A percentile compares a stretch with the other conserved stretches of the same genome.
Evolutionary conservation across 2,797 vertebrate species (phyloP).

Genomic region (Cynodonichthys magdalenae): DNA sequence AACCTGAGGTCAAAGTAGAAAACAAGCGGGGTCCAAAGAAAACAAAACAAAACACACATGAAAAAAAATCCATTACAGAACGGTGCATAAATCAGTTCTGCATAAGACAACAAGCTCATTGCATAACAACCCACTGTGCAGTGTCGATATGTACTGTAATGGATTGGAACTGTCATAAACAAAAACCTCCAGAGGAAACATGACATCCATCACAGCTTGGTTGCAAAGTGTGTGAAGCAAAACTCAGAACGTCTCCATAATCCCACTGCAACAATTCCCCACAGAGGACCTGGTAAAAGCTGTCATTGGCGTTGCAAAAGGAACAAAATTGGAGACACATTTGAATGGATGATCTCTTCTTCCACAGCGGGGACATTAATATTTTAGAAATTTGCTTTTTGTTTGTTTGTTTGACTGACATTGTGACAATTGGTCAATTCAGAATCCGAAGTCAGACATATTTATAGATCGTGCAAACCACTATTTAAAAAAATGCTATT

Average conservation of each 20-base stretch:
- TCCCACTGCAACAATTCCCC: conserved; percentile 28
- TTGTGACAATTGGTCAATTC: not conserved
- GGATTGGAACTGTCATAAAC: conserved; percentile 69
- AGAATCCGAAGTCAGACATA: too few relatives aligned
- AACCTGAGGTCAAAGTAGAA: conserved; percentile 50
- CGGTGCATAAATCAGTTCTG: conserved; percentile 65
- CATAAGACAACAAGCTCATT: conserved; percentile 58
- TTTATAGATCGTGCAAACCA: too few relatives aligned
- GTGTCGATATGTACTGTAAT: conserved; percentile 53
- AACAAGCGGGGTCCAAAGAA: conserved; percentile 35
- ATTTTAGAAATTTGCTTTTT: conserved; percentile 48
- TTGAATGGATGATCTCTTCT: conserved; percentile 37
- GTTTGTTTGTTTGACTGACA: too few relatives aligned
- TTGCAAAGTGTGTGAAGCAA: conserved; percentile 29
- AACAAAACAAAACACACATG: conserved; percentile 31
- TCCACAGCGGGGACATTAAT: conserved; percentile 59
- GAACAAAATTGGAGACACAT: conserved; percentile 37
- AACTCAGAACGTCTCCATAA: conserved; percentile 32
- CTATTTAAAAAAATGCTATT: too few relatives aligned
- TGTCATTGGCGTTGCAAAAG: conserved; percentile 12
- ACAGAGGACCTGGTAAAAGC: conserved; percentile 48
- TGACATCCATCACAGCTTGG: conserved; percentile 62
- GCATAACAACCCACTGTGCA: conserved; percentile 55
- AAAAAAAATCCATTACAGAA: conserved; percentile 53
- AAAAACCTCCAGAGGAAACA: conserved; percentile 60